Percentiles rank a stretch among this genome's conserved stretches.
phyloP scores from a whole-genome alignment of 2,113 vertebrate species.

The Hemiscyllium ocellatum region DNA sequence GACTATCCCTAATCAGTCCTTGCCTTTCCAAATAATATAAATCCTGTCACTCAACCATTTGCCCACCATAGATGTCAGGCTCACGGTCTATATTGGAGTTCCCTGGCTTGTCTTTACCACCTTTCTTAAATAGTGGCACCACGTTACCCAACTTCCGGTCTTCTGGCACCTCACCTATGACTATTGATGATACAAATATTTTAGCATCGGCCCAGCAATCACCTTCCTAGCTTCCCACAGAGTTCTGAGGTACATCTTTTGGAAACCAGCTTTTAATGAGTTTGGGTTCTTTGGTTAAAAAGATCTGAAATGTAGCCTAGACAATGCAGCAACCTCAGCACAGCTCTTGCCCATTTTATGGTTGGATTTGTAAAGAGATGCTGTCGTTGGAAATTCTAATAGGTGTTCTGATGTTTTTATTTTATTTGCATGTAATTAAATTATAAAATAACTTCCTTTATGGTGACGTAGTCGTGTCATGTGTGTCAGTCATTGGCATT shows the following conservation, averaged over 20 bases:
- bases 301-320: neutral
- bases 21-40: too few species aligned
- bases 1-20: too few species aligned
- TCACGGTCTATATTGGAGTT: too few species aligned
- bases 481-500: neutral
- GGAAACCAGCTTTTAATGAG: neutral
- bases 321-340: neutral
- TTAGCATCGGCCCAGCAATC: too few species aligned
- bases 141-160: too few species aligned
- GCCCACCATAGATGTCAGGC: too few species aligned
- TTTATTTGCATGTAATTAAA: constrained; percentile 19
- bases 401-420: constrained; percentile 2
- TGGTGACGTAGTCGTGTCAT: neutral
- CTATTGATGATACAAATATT: too few species aligned
- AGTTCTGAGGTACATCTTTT: neutral
- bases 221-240: too few species aligned
- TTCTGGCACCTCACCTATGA: too few species aligned
- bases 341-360: neutral
- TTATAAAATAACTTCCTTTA: constrained; percentile 14
- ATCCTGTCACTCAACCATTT: too few species aligned
- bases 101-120: too few species aligned
- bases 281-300: neutral
- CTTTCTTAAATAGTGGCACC: too few species aligned
- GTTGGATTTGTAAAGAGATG: neutral
- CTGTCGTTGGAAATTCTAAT: neutral